phyloP scores from a whole-genome alignment of 2,113 vertebrate species.

The Oenanthe oenanthe region DNA sequence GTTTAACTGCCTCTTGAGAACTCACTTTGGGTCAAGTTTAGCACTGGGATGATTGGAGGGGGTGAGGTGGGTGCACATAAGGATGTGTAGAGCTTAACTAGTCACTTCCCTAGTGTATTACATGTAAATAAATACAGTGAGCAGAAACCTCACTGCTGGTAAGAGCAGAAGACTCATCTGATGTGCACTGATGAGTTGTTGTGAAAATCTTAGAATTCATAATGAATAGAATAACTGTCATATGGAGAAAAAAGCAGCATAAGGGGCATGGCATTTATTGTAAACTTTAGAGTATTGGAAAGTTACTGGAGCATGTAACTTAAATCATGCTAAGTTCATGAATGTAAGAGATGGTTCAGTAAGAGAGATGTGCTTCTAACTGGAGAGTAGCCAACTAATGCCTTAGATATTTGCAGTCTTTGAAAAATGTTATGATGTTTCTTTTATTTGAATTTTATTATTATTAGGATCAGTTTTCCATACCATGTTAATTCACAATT shows the following conservation, averaged over 20 bases:
- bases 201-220: not conserved
- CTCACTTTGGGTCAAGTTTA: not conserved
- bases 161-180: not conserved
- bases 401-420: not conserved
- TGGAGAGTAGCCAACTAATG: not conserved
- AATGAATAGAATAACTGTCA: not conserved
- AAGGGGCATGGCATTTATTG: not conserved
- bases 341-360: not conserved
- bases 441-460: not conserved
- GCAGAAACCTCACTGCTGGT: not conserved
- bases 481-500: not conserved
- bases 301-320: not conserved
- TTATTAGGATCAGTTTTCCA: not conserved
- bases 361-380: not conserved
- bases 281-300: not conserved
- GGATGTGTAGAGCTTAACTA: not conserved
- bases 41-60: too few species aligned
- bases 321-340: not conserved
- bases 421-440: not conserved
- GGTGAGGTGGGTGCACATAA: fast-evolving
- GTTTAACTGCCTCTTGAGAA: not conserved
- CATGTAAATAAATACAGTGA: not conserved
- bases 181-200: not conserved
- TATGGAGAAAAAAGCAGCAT: not conserved
- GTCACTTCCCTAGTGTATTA: not conserved